A percentile compares a stretch with the other conserved stretches of the same genome.
phyloP scores from a whole-genome alignment of 1,140 invertebrate genomes.

The Drosophila ananassae region DNA sequence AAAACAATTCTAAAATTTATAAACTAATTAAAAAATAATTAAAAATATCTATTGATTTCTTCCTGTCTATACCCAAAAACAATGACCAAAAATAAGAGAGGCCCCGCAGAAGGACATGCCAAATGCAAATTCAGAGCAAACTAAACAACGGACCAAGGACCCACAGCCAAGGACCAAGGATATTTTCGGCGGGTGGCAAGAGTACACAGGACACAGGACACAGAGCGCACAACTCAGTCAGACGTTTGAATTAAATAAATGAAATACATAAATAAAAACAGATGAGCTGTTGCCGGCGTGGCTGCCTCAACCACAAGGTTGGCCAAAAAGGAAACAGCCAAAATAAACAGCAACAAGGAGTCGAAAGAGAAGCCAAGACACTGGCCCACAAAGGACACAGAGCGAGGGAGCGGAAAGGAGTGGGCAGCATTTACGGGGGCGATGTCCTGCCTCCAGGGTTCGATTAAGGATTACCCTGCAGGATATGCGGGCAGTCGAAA shows the following conservation, averaged over 20 bases:
- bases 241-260: slow-evolving; percentile 78
- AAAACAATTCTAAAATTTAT: not conserved
- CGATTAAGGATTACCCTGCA: slow-evolving; percentile 44
- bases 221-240: slow-evolving; percentile 39
- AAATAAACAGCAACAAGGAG: slow-evolving; percentile 30
- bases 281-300: slow-evolving; percentile 47
- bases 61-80: not conserved
- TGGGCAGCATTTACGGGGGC: not conserved
- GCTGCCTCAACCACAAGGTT: slow-evolving; percentile 12
- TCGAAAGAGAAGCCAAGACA: not conserved
- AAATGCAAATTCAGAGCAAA: slow-evolving; percentile 47
- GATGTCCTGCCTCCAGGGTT: slow-evolving; percentile 24
- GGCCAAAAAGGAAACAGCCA: slow-evolving; percentile 40
- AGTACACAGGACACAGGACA: slow-evolving; percentile 11
- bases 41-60: not conserved
- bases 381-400: not conserved
- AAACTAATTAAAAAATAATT: not conserved
- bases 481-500: not conserved
- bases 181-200: slow-evolving; percentile 12
- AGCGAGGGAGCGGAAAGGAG: not conserved
- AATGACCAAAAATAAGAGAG: not conserved
- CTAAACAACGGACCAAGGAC: slow-evolving; percentile 27
- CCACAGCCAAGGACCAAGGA: not conserved
- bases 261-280: slow-evolving; percentile 76
- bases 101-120: slow-evolving; percentile 28